Base-by-base conservation (phyloP, 2,888 invertebrate species). In the Pandemis heparana region DNA sequence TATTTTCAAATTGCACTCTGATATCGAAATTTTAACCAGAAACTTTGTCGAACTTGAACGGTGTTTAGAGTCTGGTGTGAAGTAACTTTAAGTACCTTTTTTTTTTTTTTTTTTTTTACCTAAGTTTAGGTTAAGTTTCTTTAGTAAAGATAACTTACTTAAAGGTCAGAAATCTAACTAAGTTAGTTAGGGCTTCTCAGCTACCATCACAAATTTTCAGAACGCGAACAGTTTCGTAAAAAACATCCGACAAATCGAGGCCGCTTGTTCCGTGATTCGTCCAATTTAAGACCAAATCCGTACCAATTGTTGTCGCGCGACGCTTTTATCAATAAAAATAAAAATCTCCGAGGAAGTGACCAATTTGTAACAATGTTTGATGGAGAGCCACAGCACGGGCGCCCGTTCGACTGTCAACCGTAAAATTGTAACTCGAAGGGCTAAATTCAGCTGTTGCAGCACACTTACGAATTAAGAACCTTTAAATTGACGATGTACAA, bases 261-360 rank as follows among this genome's bases (percentile, higher is more conserved):
- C 70, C 74, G 69, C 63, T 51, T 69, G 73, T 60, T 75, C 74
- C 74, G 83, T 87, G 86, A 86, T 88, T 87, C 86, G 84, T 80
- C 85, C 89, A 90, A 92, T 90, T 89, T 88, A 88, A 83, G 87
- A 87, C 85, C 85, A 92, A 92, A 92, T 91, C 91, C 88, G 88
- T 85, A 89, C 86, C 91, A 91, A 92, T 92, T 92, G 92, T 89
- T 84, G 87, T 84, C 85, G 82, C 71, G 84, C 84, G 86, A 86
- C 87, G 89, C 87, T 89, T 89, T 92, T 92, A 89, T 92, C 92
- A 93, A 92, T 92, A 91, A 92, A 92, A 92, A 92, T 91, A 92
- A 91, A 92, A 92, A 91, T 91, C 87, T 85, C 85, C 85, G 86
- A 91, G 93, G 93, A 93, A 90, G 92, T 90, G 80, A 85, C 89